Base-by-base conservation (phyloP, 2,797 vertebrate genomes). In the Galago senegalensis region DNA sequence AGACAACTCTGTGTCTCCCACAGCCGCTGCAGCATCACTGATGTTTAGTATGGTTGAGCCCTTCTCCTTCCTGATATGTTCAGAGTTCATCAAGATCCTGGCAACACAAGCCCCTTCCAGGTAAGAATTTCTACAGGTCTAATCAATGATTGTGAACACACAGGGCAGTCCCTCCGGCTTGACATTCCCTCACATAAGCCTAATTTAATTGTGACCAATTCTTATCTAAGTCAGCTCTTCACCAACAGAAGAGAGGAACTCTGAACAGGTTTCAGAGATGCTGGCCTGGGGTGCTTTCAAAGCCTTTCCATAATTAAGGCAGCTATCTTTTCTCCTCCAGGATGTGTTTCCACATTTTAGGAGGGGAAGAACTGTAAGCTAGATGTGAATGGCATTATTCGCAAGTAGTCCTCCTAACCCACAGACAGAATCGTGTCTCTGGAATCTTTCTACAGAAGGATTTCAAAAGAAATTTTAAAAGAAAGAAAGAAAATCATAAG, bases 121-220 rank as follows among this genome's bases (percentile, higher is more conserved):
- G 27, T 49, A 83, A 92, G 81, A 81, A 79, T 90, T 89, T 77
- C 87, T 67, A 72, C 34, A 75, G 89, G 76, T 92, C 29, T 92
- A 85, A 88, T 79, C 40, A 75, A 29, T 65, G 84, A 53, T 0
- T 53, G 63, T 20, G 73, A 90, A 25, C n/a, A 92, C 29, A 46
- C 8, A 73, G 49, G 37, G 77, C 20, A 95, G 13, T n/a, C 63
- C 76, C n/a, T 90, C 46, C 40, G 84, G 93, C 56, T n/a, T 81
- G 40, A 82, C 72, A 93, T 93, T 72, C 46, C 61, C 69, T 86
- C 89, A 86, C 8, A 12, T 40, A 67, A 94, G 63, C 83, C 93
- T 96, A 88, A 96, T 92, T 94, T 97, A 97, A 94, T 81, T 96
- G 89, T 92, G 81, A 92, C 86, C 88, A 89, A 69, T 84, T 94